These are phyloP conservation scores for Saturnia pavonia DNA, from an alignment of 2,888 invertebrate species.

Conservation along the genomic window DNA sequence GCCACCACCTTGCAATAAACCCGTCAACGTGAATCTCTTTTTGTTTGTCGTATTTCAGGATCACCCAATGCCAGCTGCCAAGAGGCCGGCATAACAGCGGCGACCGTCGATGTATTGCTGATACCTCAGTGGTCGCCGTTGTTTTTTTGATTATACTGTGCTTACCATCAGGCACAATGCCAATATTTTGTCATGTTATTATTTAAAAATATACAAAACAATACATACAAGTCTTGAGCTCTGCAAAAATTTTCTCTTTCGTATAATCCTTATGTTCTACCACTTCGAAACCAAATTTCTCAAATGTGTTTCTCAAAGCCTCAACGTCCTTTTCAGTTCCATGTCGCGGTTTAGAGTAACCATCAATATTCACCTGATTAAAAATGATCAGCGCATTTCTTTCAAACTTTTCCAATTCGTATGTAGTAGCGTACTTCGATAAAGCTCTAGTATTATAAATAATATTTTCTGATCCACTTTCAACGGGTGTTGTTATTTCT, in stretches of 20 bases:
- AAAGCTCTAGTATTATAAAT: conserved; percentile 37
- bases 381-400: conserved; percentile 63
- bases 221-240: conserved; percentile 52
- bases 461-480: background rate
- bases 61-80: too few species aligned
- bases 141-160: too few species aligned
- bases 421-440: conserved; percentile 50
- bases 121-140: too few species aligned
- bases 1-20: too few species aligned
- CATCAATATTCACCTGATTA: conserved; percentile 57
- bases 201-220: too few species aligned
- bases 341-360: conserved; percentile 44
- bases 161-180: too few species aligned
- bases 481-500: background rate
- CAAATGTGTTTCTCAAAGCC: conserved; percentile 50
- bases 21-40: too few species aligned
- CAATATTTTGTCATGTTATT: too few species aligned
- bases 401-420: conserved; percentile 62
- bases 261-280: conserved; percentile 49
- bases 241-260: conserved; percentile 48
- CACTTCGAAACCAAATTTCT: conserved; percentile 55
- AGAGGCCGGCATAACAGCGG: too few species aligned
- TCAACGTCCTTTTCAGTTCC: conserved; percentile 62
- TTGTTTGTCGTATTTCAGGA: too few species aligned
- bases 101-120: too few species aligned